phyloP scores from a whole-genome alignment of 2,888 invertebrate species.

The Notodonta dromedarius region DNA sequence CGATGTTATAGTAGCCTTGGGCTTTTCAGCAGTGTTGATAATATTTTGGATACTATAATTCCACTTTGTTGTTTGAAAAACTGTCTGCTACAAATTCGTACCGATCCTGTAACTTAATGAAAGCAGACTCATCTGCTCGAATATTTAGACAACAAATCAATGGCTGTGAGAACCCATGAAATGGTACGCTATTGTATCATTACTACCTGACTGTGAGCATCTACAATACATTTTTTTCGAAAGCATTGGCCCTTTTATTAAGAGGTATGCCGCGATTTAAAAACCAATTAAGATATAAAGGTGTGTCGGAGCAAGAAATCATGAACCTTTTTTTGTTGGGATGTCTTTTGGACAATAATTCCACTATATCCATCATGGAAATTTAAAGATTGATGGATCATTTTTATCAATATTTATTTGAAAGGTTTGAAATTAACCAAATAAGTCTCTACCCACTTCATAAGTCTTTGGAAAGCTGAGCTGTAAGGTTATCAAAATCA shows the following conservation, averaged over 20 bases:
- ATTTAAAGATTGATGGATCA: constrained; percentile 4
- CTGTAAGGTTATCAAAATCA: not conserved
- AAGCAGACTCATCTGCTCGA: constrained; percentile 17
- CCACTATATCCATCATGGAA: constrained; percentile 20
- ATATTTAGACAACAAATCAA: constrained; percentile 32
- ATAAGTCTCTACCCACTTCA: not conserved
- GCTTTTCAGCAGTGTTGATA: no score
- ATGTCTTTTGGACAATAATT: constrained; percentile 4
- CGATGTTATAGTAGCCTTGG: no score
- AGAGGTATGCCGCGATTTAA: constrained; percentile 52
- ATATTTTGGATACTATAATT: no score
- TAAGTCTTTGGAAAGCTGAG: no score
- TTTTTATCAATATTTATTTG: not conserved
- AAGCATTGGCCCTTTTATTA: constrained; percentile 46
- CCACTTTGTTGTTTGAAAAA: no score
- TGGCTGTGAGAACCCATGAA: constrained; percentile 34
- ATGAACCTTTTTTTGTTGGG: constrained; percentile 18
- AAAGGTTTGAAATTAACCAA: not conserved
- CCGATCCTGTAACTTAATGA: no score
- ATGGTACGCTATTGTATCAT: constrained; percentile 30
- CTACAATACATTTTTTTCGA: constrained; percentile 40
- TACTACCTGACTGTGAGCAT: constrained; percentile 45
- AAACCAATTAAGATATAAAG: constrained; percentile 69
- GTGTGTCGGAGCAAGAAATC: constrained; percentile 38
- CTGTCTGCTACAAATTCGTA: no score